Percentiles rank a stretch among this genome's conserved stretches.
These are phyloP conservation scores for Pterois miles DNA, from an alignment of 2,797 vertebrate species.

Conservation along the genomic window DNA sequence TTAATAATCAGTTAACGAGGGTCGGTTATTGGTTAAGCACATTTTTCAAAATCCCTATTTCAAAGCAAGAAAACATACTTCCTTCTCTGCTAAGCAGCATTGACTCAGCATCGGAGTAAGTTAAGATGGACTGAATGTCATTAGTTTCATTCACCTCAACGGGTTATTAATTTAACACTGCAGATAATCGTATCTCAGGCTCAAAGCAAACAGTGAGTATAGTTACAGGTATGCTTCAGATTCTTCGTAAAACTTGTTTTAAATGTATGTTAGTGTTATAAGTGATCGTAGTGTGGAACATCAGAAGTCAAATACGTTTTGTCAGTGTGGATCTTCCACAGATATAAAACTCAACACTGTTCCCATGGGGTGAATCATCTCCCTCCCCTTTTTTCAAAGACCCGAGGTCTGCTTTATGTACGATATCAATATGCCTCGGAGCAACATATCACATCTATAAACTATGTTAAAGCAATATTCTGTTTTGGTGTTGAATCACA, in stretches of 20 bases:
- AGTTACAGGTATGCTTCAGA: neutral
- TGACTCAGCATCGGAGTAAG: neutral
- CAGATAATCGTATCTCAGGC: neutral
- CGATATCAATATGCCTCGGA: slow-evolving; percentile 29
- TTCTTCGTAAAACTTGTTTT: neutral
- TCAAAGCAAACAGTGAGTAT: neutral
- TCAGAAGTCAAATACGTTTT: slow-evolving; percentile 13
- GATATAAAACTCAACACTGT: neutral
- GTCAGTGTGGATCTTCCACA: neutral
- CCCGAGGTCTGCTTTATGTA: slow-evolving; percentile 24
- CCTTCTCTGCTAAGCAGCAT: neutral
- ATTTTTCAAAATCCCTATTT: too few relatives aligned
- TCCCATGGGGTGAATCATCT: slow-evolving; percentile 17
- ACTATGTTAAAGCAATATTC: slow-evolving; percentile 38
- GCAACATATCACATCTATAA: slow-evolving; percentile 49
- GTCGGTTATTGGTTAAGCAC: too few relatives aligned
- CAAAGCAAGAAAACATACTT: neutral
- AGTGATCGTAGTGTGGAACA: neutral
- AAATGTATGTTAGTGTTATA: neutral
- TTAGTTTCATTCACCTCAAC: neutral
- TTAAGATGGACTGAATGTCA: neutral
- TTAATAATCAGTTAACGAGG: too few relatives aligned
- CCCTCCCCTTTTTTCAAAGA: slow-evolving; percentile 6
- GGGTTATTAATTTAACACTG: neutral
- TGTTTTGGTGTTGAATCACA: slow-evolving; percentile 39